A percentile compares a stretch with the other conserved stretches of the same genome.
Conservation (phyloP, 2,888 invertebrate genomes). For the Idaea aversata region DNA sequence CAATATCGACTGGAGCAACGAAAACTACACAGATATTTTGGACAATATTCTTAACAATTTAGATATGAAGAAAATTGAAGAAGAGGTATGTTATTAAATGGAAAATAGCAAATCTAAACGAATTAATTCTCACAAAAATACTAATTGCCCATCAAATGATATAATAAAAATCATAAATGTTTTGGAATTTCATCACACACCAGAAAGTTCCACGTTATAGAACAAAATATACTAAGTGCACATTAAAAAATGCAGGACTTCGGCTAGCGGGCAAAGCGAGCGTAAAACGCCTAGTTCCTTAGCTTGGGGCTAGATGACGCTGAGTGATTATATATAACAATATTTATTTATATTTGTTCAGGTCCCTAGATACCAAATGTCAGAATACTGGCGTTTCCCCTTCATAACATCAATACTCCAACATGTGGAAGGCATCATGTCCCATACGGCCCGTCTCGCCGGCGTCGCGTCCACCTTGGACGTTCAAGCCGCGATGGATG, state of each 20-base stretch:
- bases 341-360: constrained; percentile 12
- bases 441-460: constrained; percentile 63
- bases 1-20: constrained; percentile 14
- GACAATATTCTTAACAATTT: constrained; percentile 36
- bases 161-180: neutral
- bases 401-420: constrained; percentile 69
- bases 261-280: no score
- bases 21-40: constrained; percentile 48
- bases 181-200: no score
- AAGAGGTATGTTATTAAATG: constrained; percentile 43
- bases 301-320: no score
- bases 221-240: no score
- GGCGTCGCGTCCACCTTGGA: constrained; percentile 68
- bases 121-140: neutral
- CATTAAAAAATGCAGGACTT: no score
- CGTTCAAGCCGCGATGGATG: constrained; percentile 45
- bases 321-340: no score
- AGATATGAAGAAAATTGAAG: constrained; percentile 41
- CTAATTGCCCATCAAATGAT: neutral
- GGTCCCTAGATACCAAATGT: constrained; percentile 58
- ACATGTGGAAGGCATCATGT: constrained; percentile 57
- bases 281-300: no score
- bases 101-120: no score
- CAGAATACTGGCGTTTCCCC: constrained; percentile 71
- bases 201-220: no score